Percentiles rank a stretch among this genome's conserved stretches.
These are phyloP conservation scores for Megamerina dolium DNA, from an alignment of 2,888 invertebrate species.

Conservation along the genomic window DNA sequence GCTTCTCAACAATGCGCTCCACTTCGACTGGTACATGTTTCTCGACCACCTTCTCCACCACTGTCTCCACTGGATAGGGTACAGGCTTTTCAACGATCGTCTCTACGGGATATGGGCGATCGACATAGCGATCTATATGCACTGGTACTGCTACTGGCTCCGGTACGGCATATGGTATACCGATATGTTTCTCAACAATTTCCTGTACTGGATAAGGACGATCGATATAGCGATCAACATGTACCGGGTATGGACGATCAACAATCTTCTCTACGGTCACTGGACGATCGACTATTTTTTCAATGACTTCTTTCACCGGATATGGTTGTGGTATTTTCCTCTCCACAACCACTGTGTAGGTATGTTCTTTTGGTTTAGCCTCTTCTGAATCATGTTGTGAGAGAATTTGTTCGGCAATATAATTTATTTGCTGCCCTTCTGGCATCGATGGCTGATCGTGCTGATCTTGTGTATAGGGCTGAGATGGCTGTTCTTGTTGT, in stretches of 20 bases:
- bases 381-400: constrained; percentile 5
- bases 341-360: no score
- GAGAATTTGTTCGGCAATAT: background rate
- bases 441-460: background rate
- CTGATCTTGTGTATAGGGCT: background rate
- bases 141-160: constrained; percentile 51
- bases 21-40: constrained; percentile 52
- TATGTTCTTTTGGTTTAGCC: background rate
- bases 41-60: constrained; percentile 52
- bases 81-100: constrained; percentile 50
- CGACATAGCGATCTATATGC: constrained; percentile 53
- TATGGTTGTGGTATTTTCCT: constrained; percentile 1
- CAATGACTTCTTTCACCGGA: constrained; percentile 35
- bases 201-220: constrained; percentile 50
- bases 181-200: constrained; percentile 52
- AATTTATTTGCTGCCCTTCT: background rate
- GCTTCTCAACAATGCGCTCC: constrained; percentile 56
- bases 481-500: background rate
- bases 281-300: constrained; percentile 37
- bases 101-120: constrained; percentile 50
- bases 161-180: constrained; percentile 51
- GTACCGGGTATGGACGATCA: constrained; percentile 41
- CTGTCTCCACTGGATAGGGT: constrained; percentile 52
- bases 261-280: constrained; percentile 48
- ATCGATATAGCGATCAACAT: constrained; percentile 47